Evolutionary conservation across 1,140 invertebrate species (phyloP).

Genomic region (Adoxophyes honmai): DNA sequence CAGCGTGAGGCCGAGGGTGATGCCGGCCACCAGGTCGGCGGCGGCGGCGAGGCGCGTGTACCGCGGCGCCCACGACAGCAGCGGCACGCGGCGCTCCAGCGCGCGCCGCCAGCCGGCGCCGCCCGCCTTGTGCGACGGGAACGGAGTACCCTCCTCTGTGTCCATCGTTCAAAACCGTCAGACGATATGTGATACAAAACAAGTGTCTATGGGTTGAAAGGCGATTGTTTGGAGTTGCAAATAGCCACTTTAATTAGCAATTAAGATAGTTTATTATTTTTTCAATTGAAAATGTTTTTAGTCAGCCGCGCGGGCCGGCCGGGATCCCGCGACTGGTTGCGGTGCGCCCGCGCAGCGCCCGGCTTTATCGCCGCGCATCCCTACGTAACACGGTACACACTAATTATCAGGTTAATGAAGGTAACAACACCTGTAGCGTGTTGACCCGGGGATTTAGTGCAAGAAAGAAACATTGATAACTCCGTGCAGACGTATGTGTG

Average conservation of each 20-base stretch:
- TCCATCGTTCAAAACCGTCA: constrained; percentile 27
- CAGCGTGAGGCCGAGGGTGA: constrained; percentile 88
- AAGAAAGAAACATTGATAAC: not conserved
- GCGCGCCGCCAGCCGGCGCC: constrained; percentile 26
- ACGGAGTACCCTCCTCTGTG: constrained; percentile 29
- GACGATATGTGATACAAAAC: too few relatives aligned
- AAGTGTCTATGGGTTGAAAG: not conserved
- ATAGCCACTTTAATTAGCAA: not conserved
- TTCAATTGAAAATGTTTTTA: not conserved
- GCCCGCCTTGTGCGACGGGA: constrained; percentile 15
- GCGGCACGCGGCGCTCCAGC: constrained; percentile 66
- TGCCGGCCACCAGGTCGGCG: constrained; percentile 85
- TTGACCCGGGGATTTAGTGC: not conserved
- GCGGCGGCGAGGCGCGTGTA: constrained; percentile 80
- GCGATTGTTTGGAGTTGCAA: not conserved
- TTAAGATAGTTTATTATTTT: not conserved
- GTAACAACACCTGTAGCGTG: not conserved
- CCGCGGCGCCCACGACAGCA: constrained; percentile 80
- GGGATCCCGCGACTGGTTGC: not conserved
- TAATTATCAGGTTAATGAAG: constrained; percentile 1
- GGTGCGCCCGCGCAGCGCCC: not conserved
- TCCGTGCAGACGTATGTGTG: too few relatives aligned
- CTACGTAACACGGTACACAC: constrained; percentile 2
- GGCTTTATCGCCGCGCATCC: not conserved
- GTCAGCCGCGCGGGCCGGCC: not conserved